A percentile compares a stretch with the other conserved stretches of the same genome.
Conservation (phyloP, 92 coral and sea anemone species). For the Zoanthus solanderi region DNA sequence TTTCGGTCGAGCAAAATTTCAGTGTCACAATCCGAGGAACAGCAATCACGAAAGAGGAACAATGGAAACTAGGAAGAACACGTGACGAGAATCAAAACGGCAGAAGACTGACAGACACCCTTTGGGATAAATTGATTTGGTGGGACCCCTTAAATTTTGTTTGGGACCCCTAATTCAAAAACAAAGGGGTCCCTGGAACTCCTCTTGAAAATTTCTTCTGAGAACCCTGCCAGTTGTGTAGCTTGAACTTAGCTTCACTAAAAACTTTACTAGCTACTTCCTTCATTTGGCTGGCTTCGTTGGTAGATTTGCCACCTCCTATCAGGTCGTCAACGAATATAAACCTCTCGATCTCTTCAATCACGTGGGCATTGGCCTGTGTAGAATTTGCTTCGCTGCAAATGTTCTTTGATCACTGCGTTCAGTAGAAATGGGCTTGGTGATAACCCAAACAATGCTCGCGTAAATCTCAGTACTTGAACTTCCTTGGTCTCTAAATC, state of each 20-base stretch:
- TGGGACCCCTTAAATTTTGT: too few relatives aligned
- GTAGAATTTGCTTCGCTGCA: slow-evolving; percentile 11
- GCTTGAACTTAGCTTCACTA: background rate
- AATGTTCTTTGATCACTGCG: slow-evolving; percentile 36
- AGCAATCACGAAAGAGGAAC: too few relatives aligned
- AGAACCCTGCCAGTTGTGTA: slow-evolving; percentile 11
- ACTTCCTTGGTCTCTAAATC: slow-evolving; percentile 30
- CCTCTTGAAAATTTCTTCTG: too few relatives aligned
- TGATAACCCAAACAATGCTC: background rate
- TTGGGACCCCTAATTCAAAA: too few relatives aligned
- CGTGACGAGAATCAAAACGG: too few relatives aligned
- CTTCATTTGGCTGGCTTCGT: slow-evolving; percentile 24
- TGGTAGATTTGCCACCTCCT: slow-evolving; percentile 14
- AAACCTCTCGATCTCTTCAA: background rate
- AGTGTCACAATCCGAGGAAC: too few relatives aligned
- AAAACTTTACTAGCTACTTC: background rate
- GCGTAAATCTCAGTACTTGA: background rate
- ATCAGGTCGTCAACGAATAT: background rate
- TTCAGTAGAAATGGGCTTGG: slow-evolving; percentile 30
- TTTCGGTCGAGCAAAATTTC: too few relatives aligned
- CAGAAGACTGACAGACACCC: too few relatives aligned
- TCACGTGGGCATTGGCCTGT: background rate
- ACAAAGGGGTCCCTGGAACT: too few relatives aligned
- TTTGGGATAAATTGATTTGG: too few relatives aligned
- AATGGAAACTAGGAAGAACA: too few relatives aligned